A percentile compares a stretch with the other conserved stretches of the same genome.
Evolutionary conservation across 2,888 invertebrate species (phyloP).

Genomic region (Tuta absoluta): DNA sequence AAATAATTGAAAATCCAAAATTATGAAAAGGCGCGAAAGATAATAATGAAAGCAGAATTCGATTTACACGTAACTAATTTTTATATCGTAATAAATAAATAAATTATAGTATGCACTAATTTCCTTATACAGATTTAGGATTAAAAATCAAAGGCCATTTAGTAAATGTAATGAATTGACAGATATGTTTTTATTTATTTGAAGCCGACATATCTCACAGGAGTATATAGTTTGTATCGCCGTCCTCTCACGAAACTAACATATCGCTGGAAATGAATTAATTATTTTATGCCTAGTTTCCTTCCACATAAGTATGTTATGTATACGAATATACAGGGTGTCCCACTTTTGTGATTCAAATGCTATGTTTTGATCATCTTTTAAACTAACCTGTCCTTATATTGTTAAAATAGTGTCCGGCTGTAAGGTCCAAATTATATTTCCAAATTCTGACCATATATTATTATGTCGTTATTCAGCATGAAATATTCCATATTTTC

Average conservation of each 20-base stretch:
- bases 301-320: constrained; percentile 41
- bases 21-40: constrained; percentile 11
- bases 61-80: not conserved
- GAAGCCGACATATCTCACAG: constrained; percentile 50
- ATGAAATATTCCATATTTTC: too few relatives aligned
- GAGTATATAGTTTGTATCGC: constrained; percentile 56
- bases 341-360: too few relatives aligned
- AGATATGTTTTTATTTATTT: constrained; percentile 41
- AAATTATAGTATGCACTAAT: constrained; percentile 21
- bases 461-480: too few relatives aligned
- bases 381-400: too few relatives aligned
- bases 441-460: too few relatives aligned
- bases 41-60: not conserved
- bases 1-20: not conserved
- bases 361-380: too few relatives aligned
- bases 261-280: constrained; percentile 62
- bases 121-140: constrained; percentile 17
- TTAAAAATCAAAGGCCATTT: constrained; percentile 7
- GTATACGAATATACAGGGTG: constrained; percentile 30
- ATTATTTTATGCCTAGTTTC: constrained; percentile 39
- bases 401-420: too few relatives aligned
- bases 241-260: constrained; percentile 69
- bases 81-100: constrained; percentile 16
- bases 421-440: too few relatives aligned
- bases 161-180: constrained; percentile 32